Base-by-base conservation (phyloP, 2,888 invertebrate genomes). In the Hydropsyche betteni region DNA sequence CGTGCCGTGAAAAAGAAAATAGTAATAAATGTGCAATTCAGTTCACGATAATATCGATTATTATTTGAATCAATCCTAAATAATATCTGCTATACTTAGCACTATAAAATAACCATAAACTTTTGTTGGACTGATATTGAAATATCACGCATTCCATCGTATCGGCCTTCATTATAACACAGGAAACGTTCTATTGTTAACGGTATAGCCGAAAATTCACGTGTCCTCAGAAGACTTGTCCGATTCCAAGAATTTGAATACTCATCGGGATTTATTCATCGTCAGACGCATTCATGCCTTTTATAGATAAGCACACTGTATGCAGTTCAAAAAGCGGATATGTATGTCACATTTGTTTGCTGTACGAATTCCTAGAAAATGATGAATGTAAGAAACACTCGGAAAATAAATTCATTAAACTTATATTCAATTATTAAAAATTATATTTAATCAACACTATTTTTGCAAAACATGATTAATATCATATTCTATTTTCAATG, bases 171-270 rank as follows among this genome's bases (percentile, higher is more conserved):
- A 44, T 44, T 44, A 44, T 44, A 10, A 44, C 44, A 44, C 44
- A 4, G 44, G 44, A 44, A 44, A 44, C 44, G 10, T 44, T 44
- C 64, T 34, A 64, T 64, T 64, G 64, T 55, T 55, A 55, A 55
- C 55, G 55, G 55, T 64, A 33, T 12, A 12, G 10, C 12, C 36
- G 36, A 64, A 64, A 64, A 64, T 64, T 33, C n/a, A 61, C 61
- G 64, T n/a, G 64, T 58, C 24, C 58, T 24, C 58, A 16, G 24
- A 24, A 16, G 8, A 16, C 16, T 24, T 58, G 24, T 16, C 58
- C 5, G 58, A 24, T 58, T 16, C 8, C 8, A 58, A 16, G 14
- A 58, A 58, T 58, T 16, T 16, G 24, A 24, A 10, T 16, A 8
- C 8, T 58, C 24, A 58, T 24, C 24, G 24, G 24, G 24, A 24